These are phyloP conservation scores for Xyliphius kryptos DNA, from an alignment of 2,113 vertebrate species.

Conservation along the genomic window DNA sequence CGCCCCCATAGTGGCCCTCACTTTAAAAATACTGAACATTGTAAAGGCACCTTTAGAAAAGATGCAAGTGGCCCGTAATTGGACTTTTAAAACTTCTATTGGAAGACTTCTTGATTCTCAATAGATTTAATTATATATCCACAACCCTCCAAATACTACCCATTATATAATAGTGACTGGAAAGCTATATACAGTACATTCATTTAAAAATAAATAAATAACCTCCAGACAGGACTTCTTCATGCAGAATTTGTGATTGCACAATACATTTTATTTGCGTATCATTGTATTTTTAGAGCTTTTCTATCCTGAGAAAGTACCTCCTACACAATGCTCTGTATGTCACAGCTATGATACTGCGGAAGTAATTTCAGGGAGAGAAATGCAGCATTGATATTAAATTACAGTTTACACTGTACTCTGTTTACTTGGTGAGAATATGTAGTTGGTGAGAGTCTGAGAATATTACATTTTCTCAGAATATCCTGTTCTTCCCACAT, in stretches of 20 bases:
- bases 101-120: no score
- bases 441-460: conserved; percentile 16
- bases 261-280: conserved; percentile 14
- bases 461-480: conserved; percentile 22
- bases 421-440: conserved; percentile 19
- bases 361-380: conserved; percentile 35
- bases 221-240: background rate
- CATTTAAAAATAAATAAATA: background rate
- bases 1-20: background rate
- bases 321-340: conserved; percentile 25
- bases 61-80: background rate
- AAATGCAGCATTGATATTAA: conserved; percentile 29
- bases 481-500: conserved; percentile 26
- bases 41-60: conserved; percentile 5
- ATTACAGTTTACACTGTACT: conserved; percentile 30
- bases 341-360: conserved; percentile 30
- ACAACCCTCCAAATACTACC: background rate
- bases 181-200: no score
- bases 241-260: background rate
- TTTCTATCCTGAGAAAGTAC: conserved; percentile 18
- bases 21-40: background rate
- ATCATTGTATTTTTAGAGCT: conserved; percentile 31
- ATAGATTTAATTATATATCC: no score
- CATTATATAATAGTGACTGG: background rate
- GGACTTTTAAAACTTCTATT: conserved; percentile 2